Conservation (phyloP, 2,797 vertebrate species). For the Petrocephalus sullivani region DNA sequence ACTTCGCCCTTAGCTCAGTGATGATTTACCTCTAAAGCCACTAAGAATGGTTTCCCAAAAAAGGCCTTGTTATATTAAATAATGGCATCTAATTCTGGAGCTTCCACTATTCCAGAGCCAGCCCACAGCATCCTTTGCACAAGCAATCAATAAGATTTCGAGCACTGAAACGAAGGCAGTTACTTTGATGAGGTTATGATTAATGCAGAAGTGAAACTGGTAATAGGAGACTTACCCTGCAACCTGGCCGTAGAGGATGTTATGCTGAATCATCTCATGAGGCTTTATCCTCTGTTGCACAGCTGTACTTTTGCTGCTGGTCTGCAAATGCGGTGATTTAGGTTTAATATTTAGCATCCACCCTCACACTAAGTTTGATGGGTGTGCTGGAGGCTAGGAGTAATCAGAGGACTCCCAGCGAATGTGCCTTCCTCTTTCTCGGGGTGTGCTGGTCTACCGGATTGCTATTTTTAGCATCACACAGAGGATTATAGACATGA, state of each 20-base stretch:
- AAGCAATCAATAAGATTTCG: not conserved
- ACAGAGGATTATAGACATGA: not conserved
- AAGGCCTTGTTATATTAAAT: not conserved
- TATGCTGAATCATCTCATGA: not conserved
- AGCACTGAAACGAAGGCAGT: not conserved
- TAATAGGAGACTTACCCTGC: not conserved
- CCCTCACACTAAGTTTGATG: not conserved
- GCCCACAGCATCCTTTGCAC: not conserved
- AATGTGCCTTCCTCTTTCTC: not conserved
- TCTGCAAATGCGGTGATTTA: not conserved
- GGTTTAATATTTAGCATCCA: not conserved
- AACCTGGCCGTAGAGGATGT: not conserved
- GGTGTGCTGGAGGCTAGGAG: not conserved
- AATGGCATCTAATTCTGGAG: not conserved
- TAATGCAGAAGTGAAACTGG: not conserved
- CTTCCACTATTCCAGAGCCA: not conserved
- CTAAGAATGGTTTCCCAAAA: not conserved
- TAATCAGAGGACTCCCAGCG: not conserved
- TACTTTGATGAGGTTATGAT: not conserved
- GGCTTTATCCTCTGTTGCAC: not conserved
- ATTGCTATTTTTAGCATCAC: not conserved
- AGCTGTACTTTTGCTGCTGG: not conserved
- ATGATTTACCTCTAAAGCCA: not conserved
- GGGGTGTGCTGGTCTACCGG: not conserved
- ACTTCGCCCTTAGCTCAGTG: not conserved